phyloP scores from a whole-genome alignment of 2,888 invertebrate genomes.

The Ophion ellenae region DNA sequence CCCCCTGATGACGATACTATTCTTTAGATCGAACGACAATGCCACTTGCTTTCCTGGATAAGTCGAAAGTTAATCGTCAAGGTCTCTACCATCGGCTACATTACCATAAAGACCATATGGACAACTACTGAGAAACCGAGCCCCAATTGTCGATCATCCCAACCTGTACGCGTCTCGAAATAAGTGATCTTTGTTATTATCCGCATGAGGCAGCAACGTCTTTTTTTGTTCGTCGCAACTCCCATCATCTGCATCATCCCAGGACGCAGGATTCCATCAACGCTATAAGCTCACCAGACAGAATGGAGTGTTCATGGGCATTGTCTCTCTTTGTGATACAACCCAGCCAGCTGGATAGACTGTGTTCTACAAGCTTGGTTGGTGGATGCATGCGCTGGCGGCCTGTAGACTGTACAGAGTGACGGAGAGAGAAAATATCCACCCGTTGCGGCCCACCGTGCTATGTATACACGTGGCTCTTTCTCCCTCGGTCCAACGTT shows the following conservation, averaged over 20 bases:
- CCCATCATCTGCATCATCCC: slow-evolving; percentile 50
- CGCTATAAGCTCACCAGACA: slow-evolving; percentile 59
- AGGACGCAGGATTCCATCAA: slow-evolving; percentile 54
- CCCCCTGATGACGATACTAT: too few species aligned
- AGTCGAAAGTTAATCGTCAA: too few species aligned
- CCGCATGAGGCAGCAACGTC: neutral
- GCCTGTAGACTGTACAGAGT: slow-evolving; percentile 63
- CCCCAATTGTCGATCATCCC: neutral
- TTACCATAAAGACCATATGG: neutral
- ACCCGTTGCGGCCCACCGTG: neutral
- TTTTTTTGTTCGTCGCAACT: slow-evolving; percentile 33
- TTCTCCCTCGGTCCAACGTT: slow-evolving; percentile 63
- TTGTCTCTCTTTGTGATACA: slow-evolving; percentile 68
- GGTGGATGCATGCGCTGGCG: slow-evolving; percentile 57
- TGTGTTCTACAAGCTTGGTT: slow-evolving; percentile 64
- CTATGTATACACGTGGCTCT: slow-evolving; percentile 44
- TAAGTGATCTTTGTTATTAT: slow-evolving; percentile 33
- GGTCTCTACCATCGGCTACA: neutral
- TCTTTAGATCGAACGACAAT: too few species aligned
- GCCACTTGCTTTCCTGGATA: too few species aligned
- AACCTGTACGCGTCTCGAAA: slow-evolving; percentile 1
- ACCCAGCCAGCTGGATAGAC: slow-evolving; percentile 64
- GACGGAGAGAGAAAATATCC: slow-evolving; percentile 52
- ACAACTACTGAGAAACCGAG: neutral
- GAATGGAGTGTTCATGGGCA: slow-evolving; percentile 67